Conservation (phyloP, 1,140 invertebrate genomes). For the Harlomillsia oculata region DNA sequence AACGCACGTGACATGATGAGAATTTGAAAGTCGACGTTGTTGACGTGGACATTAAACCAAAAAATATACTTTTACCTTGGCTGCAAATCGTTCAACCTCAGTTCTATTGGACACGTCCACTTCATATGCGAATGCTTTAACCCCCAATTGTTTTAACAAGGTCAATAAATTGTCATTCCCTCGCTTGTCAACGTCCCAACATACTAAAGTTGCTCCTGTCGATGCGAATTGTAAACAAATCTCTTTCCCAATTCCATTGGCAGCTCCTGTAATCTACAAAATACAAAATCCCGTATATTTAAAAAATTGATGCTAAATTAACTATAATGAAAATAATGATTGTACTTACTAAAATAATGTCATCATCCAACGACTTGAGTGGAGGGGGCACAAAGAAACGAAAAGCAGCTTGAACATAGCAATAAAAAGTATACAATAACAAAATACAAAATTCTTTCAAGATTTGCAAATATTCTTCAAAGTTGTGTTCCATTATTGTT, state of each 20-base stretch:
- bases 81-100: slow-evolving; percentile 12
- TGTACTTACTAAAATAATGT: slow-evolving; percentile 28
- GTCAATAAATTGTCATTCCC: slow-evolving; percentile 8
- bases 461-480: too few relatives aligned
- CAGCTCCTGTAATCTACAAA: slow-evolving; percentile 26
- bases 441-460: too few relatives aligned
- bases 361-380: slow-evolving; percentile 25
- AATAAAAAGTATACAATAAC: neutral
- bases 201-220: slow-evolving; percentile 23
- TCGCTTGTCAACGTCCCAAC: slow-evolving; percentile 26
- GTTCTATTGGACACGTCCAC: slow-evolving; percentile 22
- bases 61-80: slow-evolving; percentile 8
- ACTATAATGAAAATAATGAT: neutral
- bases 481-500: too few relatives aligned
- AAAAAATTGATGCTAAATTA: neutral
- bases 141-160: slow-evolving; percentile 11
- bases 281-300: neutral
- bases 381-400: slow-evolving; percentile 2
- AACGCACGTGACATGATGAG: too few relatives aligned
- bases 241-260: slow-evolving; percentile 24
- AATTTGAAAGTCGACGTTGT: too few relatives aligned
- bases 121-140: slow-evolving; percentile 13
- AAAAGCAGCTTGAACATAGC: slow-evolving; percentile 1
- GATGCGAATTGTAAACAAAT: slow-evolving; percentile 15
- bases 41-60: too few relatives aligned